phyloP scores from a whole-genome alignment of 2,797 vertebrate species.

The Enteromius unitaeniatus region DNA sequence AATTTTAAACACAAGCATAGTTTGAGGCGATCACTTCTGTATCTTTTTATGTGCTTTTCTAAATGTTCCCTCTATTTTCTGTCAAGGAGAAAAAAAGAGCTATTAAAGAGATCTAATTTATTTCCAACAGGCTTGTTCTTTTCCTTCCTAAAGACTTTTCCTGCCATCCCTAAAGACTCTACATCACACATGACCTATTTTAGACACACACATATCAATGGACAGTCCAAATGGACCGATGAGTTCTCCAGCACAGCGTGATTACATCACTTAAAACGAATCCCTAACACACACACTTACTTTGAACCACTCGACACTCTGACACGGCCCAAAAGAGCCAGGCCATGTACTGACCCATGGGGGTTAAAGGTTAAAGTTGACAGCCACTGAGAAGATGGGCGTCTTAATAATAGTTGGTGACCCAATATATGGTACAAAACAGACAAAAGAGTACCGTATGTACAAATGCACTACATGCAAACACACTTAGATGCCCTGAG shows the following conservation, averaged over 20 bases:
- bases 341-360: slow-evolving; percentile 65
- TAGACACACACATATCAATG: slow-evolving; percentile 29
- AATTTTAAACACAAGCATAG: not conserved
- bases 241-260: slow-evolving; percentile 76
- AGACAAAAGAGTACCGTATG: not conserved
- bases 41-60: not conserved
- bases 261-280: slow-evolving; percentile 75
- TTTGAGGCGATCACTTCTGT: not conserved
- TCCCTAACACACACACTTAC: slow-evolving; percentile 59
- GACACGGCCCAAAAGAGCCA: slow-evolving; percentile 74
- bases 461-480: slow-evolving; percentile 30
- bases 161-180: slow-evolving; percentile 5
- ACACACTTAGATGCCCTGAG: not conserved
- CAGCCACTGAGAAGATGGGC: slow-evolving; percentile 61
- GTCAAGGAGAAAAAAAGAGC: not conserved
- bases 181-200: slow-evolving; percentile 27
- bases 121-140: not conserved
- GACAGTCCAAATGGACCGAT: slow-evolving; percentile 74
- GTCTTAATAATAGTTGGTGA: slow-evolving; percentile 22
- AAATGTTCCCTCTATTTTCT: not conserved
- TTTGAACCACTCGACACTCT: slow-evolving; percentile 78
- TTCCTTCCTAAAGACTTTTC: slow-evolving; percentile 8
- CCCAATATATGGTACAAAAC: not conserved
- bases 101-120: not conserved
- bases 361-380: slow-evolving; percentile 71